A percentile compares a stretch with the other conserved stretches of the same genome.
These are phyloP conservation scores for Tenrec ecaudatus DNA, from an alignment of 2,113 vertebrate species.

Conservation along the genomic window DNA sequence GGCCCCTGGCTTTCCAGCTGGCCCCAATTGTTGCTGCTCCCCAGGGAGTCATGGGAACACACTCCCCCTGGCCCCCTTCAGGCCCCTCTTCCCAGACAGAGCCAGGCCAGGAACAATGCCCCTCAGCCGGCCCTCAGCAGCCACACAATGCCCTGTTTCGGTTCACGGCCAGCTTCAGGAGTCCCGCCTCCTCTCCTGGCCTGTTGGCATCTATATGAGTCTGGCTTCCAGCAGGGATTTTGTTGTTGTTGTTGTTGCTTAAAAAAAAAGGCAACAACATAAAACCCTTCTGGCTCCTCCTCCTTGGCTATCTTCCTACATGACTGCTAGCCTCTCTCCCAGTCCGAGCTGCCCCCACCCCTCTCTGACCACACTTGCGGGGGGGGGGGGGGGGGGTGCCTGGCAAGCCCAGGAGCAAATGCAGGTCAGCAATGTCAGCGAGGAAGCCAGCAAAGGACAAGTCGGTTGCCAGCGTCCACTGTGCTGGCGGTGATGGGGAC, in stretches of 20 bases:
- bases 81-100: conserved; percentile 73
- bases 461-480: not conserved
- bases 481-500: not conserved
- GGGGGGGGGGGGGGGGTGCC: no score
- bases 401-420: conserved; percentile 63
- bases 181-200: conserved; percentile 77
- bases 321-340: conserved; percentile 50
- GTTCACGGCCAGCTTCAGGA: conserved; percentile 74
- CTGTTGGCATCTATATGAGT: conserved; percentile 77
- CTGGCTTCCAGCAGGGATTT: conserved; percentile 71
- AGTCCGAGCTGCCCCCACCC: not conserved
- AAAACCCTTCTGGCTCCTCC: conserved; percentile 49
- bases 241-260: conserved; percentile 33
- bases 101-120: conserved; percentile 87
- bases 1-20: conserved; percentile 80
- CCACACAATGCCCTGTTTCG: conserved; percentile 88
- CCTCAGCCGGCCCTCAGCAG: conserved; percentile 86
- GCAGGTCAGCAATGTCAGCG: conserved; percentile 72
- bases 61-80: conserved; percentile 64
- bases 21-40: conserved; percentile 80
- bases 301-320: conserved; percentile 78
- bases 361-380: conserved; percentile 38
- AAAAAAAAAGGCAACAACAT: conserved; percentile 27
- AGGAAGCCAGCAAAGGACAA: conserved; percentile 62
- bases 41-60: conserved; percentile 85